Base-by-base conservation (phyloP, 2,113 vertebrate genomes). In the Anhinga anhinga region DNA sequence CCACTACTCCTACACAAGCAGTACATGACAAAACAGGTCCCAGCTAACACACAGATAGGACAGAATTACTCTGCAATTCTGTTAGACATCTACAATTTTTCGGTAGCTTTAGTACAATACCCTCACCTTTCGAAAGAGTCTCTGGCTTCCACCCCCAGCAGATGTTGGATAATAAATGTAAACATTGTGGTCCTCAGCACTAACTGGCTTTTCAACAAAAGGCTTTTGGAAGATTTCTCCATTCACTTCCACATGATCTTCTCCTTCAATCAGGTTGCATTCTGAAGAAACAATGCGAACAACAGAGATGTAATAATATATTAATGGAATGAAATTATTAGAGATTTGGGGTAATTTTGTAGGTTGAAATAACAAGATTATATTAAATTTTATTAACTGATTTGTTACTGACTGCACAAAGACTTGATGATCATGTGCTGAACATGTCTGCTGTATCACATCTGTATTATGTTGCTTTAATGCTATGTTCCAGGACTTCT, bases 151-250 rank as follows among this genome's bases (percentile, higher is more conserved):
- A 40, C 99, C 99, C 15, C 99, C 99, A 56, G 99, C 99, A 82
- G 99, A 99, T 14, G 99, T 99, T 79, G 99, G 99, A 71, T 99
- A 99, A 96, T 99, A 99, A 97, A 99, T 99, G 97, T 99, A 99
- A 95, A 99, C 99, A 90, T 99, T 99, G 96, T 99, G 99, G 97
- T 99, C 99, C 95, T 99, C 99, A 22, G 99, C 99, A 95, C 99
- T 99, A 56, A 99, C 99, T 23, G 99, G 99, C 59, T 99, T 99
- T 97, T 99, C 99, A 77, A 99, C 99, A 97, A 99, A 99, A 13
- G 99, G 99, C 89, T 99, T 99, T 95, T 99, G 99, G 97, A 99
- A 99, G 96, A 99, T 95, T 95, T 99, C 99, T 32, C 99, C 99
- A 84, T 99, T 99, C 65, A 99, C 99, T 96, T 99, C 99, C 61